Evolutionary conservation across 2,888 invertebrate genomes (phyloP).

Genomic region (Poecilobothrus nobilitatus): DNA sequence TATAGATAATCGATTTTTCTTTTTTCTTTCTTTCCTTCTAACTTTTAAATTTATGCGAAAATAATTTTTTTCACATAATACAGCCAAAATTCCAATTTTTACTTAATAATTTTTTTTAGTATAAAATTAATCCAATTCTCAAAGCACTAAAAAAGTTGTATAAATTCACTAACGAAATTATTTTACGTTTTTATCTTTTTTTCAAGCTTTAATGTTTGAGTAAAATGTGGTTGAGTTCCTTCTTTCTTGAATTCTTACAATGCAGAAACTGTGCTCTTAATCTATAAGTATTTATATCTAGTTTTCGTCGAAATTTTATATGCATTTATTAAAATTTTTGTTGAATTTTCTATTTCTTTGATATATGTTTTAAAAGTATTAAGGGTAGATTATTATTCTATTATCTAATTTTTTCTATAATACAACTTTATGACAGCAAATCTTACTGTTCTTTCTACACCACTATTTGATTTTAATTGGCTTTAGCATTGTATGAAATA

Average conservation of each 20-base stretch:
- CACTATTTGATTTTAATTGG: background rate
- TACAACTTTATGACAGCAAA: background rate
- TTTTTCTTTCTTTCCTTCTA: background rate
- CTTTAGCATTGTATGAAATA: background rate
- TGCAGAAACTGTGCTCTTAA: conserved; percentile 1
- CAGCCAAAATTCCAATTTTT: background rate
- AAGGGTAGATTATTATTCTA: background rate
- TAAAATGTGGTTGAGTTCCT: conserved; percentile 3
- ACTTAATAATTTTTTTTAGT: background rate
- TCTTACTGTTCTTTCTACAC: background rate
- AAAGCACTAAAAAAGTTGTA: background rate
- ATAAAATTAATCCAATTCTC: background rate
- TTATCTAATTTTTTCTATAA: conserved; percentile 6
- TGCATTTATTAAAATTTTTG: background rate
- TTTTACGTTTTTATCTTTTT: background rate
- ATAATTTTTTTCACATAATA: background rate
- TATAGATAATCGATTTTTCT: background rate
- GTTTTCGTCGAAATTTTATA: conserved; percentile 1
- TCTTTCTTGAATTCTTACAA: background rate
- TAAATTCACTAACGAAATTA: background rate
- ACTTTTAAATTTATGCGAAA: background rate
- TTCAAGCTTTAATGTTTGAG: background rate
- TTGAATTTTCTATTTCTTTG: background rate
- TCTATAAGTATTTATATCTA: background rate
- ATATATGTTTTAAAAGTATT: background rate